Evolutionary conservation across 1,140 invertebrate species (phyloP), one percentile per base, ranked within the genome.

Genomic region (Pogonomyrmex barbatus): DNA sequence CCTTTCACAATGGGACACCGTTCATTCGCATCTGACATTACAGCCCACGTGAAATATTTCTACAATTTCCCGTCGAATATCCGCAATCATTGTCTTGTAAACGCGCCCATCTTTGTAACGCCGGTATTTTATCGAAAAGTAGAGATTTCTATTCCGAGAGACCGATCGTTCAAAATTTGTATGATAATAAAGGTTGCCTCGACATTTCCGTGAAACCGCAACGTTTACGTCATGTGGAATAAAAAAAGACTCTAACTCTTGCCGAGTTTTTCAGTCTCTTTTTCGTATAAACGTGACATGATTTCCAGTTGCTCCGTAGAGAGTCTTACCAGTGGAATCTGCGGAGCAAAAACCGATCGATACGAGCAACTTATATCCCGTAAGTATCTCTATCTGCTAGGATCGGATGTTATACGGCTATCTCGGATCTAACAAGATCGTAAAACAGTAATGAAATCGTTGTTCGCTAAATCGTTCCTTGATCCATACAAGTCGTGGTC

Each of bases 21-120:
- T 65, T 85, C 56, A n/a, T 89, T 90, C 65, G 68, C 88, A 88
- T 89, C 76, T 89, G 86, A 90, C 85, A 89, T 89, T 89, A 85
- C 71, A 87, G 14, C 56, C 68, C 58, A 60, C 70, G 33, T 71
- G 39, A n/a, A 50, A 60, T 50, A 39, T 68, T 70, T 58, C 36
- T 45, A 45, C 33, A 81, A 45, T 45, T 60, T 62, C 12, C 54
- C 9, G 60, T 71, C n/a, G 50, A 79, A 67, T 79, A 42, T 70
- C 56, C 17, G 36, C 17, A 75, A 42, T 83, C 30, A 30, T 45
- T 70, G 24, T 85, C 39, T 81, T 8, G 39, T 12, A n/a, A 58
- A 42, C 60, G 60, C 5, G 6, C 17, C 50, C 50, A 47, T 58
- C 50, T 47, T 2, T 79, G 50, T 47, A n/a, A 33, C 17, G 17